These are phyloP conservation scores for Heliconius melpomene DNA, from an alignment of 1,140 invertebrate species.

Conservation along the genomic window DNA sequence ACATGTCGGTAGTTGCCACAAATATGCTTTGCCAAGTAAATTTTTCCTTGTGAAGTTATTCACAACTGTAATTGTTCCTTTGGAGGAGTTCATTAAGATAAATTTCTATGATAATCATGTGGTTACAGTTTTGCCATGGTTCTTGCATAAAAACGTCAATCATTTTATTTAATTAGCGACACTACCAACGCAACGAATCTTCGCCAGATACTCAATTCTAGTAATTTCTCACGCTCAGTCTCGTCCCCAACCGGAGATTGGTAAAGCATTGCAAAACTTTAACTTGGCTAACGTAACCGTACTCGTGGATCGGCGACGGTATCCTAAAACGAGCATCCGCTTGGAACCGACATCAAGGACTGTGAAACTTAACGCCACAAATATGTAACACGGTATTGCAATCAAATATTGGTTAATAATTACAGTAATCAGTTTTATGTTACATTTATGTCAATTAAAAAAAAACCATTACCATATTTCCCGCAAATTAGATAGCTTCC, in stretches of 20 bases:
- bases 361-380: conserved; percentile 21
- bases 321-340: conserved; percentile 34
- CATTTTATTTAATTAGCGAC: background rate
- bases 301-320: conserved; percentile 20
- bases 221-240: conserved; percentile 40
- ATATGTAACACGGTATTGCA: background rate
- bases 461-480: too few species aligned
- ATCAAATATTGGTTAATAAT: background rate
- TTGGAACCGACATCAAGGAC: conserved; percentile 24
- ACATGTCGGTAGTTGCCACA: background rate
- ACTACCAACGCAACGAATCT: background rate
- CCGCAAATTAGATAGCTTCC: too few species aligned
- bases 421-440: background rate
- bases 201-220: background rate
- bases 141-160: background rate
- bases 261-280: conserved; percentile 33
- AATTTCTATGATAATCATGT: too few species aligned
- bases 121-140: background rate
- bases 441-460: background rate
- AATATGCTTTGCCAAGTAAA: background rate
- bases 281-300: conserved; percentile 27
- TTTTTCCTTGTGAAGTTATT: too few species aligned
- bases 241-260: conserved; percentile 40
- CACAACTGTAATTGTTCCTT: too few species aligned
- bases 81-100: too few species aligned